A percentile compares a stretch with the other conserved stretches of the same genome.
Evolutionary conservation across 2,797 vertebrate species (phyloP).

Genomic region (Pogonophryne albipinna): DNA sequence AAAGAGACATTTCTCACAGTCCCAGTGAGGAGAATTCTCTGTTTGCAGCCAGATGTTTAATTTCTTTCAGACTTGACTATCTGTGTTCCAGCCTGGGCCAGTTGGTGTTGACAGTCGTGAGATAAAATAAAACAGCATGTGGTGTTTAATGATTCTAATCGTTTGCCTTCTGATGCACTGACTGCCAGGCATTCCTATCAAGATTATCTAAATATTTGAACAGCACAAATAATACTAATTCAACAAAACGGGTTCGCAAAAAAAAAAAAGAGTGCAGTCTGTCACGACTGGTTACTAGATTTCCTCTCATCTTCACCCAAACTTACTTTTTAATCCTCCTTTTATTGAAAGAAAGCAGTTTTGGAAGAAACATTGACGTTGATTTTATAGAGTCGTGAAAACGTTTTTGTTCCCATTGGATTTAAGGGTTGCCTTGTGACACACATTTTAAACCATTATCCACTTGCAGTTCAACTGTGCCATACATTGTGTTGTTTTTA

Average conservation of each 20-base stretch:
- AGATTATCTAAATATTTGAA: conserved; percentile 52
- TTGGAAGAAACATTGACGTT: conserved; percentile 6
- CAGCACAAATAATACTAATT: conserved; percentile 41
- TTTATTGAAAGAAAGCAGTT: background rate
- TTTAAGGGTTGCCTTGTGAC: conserved; percentile 9
- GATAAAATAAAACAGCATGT: conserved; percentile 65
- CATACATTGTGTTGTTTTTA: conserved; percentile 4
- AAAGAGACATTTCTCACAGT: background rate
- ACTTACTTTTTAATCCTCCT: background rate
- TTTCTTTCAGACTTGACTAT: background rate
- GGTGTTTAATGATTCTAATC: conserved; percentile 63
- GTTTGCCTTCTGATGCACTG: conserved; percentile 57
- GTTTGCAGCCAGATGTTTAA: background rate
- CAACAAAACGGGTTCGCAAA: conserved; percentile 20
- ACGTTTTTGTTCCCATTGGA: background rate
- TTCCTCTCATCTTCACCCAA: background rate
- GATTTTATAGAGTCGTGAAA: background rate
- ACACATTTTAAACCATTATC: background rate
- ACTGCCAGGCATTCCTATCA: conserved; percentile 59
- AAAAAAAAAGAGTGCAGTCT: conserved; percentile 29
- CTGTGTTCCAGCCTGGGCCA: conserved; percentile 40
- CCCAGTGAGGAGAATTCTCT: background rate
- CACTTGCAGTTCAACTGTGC: background rate
- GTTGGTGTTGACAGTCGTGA: conserved; percentile 65
- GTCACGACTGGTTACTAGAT: conserved; percentile 13